Percentiles rank a stretch among this genome's conserved stretches.
Conservation (phyloP, 2,888 invertebrate species). For the Saturnia japonica region DNA sequence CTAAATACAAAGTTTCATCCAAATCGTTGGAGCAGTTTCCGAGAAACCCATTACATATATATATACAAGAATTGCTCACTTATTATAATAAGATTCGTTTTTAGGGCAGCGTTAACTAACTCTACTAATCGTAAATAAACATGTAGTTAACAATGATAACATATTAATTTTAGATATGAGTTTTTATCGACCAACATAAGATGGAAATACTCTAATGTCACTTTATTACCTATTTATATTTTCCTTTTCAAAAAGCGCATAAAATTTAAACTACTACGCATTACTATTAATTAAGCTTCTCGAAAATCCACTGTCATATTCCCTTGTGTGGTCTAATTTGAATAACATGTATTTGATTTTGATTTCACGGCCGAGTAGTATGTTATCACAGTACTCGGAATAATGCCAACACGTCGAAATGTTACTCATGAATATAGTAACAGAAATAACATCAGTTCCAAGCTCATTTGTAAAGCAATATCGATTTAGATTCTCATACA, state of each 20-base stretch:
- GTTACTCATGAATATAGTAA: constrained; percentile 12
- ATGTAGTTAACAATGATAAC: no score
- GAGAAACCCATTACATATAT: no score
- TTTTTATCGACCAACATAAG: no score
- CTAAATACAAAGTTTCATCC: no score
- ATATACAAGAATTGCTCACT: no score
- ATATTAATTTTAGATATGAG: no score
- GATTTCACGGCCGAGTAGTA: not conserved
- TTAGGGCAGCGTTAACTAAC: no score
- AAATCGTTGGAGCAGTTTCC: no score
- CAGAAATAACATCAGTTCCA: constrained; percentile 14
- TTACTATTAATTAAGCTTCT: no score
- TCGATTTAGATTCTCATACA: constrained; percentile 24
- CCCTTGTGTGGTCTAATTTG: not conserved
- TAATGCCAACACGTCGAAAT: constrained; percentile 1
- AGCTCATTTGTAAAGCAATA: constrained; percentile 17
- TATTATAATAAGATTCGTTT: no score
- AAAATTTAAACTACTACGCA: no score
- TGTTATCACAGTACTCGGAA: not conserved
- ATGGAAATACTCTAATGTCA: not conserved
- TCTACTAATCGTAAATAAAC: no score
- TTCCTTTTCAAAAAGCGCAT: not conserved
- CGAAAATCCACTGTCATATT: not conserved
- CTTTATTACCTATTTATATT: not conserved
- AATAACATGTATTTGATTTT: not conserved